Base-by-base conservation (phyloP, 1,140 invertebrate species). In the Dreissena rostriformis region DNA sequence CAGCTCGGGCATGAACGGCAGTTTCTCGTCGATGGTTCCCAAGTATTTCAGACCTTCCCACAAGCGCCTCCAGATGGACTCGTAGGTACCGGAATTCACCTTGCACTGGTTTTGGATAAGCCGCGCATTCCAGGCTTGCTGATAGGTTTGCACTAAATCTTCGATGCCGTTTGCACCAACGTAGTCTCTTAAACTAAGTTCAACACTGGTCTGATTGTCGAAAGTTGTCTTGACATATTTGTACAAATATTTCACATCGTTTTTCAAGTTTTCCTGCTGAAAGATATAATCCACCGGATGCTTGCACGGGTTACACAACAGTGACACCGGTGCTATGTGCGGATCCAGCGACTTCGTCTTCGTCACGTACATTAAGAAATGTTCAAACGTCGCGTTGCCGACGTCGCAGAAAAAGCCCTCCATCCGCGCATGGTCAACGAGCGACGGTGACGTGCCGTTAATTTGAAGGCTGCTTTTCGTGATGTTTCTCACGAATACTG, bases 31-130 rank as follows among this genome's bases (percentile, higher is more conserved):
- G 1, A 81, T 73, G 22, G 26, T 73, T 26, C 79, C 79, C 17
- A 61, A 17, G n/a, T 72, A 22, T 67, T 81, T 81, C 53, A 73
- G 52, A 65, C 29, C 55, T 12, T 81, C 28, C 79, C 79, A 81
- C 11, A 81, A 17, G 8, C 70, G 52, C 15, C 28, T 26, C 24
- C 71, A 71, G n/a, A 73, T 61, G 26, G 39, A 22, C 19, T 55
- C 26, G 24, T 65, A 76, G 19, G 17, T 5, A 6, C 4, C n/a
- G 15, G 39, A 57, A 28, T 70, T 66, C 7, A 57, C 1, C 55
- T 24, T 29, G 39, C 65, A 70, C 2, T 53, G 12, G 19, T 79
- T 17, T 61, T 57, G 51, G 14, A 14, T 24, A 22, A 78, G 5
- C 52, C 49, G 39, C 19, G 10, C 10, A 65, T 57, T 61, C 70